Percentiles rank a stretch among this genome's conserved stretches.
Conservation (phyloP, 2,888 invertebrate genomes). For the Thereva nobilitata region DNA sequence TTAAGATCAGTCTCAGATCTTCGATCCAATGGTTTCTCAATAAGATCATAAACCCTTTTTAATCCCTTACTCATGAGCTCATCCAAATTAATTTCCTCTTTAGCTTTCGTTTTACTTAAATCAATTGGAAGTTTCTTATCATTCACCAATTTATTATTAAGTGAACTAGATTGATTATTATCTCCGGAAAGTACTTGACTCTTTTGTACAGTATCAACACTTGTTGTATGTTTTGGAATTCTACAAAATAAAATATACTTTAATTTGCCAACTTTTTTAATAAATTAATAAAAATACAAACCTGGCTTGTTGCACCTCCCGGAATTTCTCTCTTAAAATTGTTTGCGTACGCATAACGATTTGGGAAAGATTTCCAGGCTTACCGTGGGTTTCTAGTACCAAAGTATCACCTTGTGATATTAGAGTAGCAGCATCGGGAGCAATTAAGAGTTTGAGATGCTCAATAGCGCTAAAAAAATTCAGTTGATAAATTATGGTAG, state of each 20-base stretch:
- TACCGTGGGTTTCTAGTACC: conserved; percentile 69
- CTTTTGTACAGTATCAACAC: conserved; percentile 11
- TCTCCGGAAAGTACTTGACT: conserved; percentile 31
- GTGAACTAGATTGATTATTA: conserved; percentile 34
- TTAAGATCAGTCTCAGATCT: conserved; percentile 52
- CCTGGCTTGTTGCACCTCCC: conserved; percentile 57
- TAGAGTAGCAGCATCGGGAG: conserved; percentile 75
- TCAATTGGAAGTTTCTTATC: conserved; percentile 42
- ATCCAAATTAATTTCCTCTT: conserved; percentile 50
- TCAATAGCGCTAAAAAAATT: conserved; percentile 50
- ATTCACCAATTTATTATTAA: conserved; percentile 27
- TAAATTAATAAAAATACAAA: conserved; percentile 42
- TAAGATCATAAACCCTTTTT: conserved; percentile 55
- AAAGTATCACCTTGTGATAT: conserved; percentile 79
- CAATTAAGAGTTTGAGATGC: conserved; percentile 60
- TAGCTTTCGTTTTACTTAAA: conserved; percentile 34
- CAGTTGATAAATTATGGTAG: neutral
- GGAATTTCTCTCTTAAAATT: conserved; percentile 55
- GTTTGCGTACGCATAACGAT: conserved; percentile 56
- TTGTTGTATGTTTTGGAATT: conserved; percentile 25
- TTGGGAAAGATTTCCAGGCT: conserved; percentile 53
- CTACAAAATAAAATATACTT: conserved; percentile 19
- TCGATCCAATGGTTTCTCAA: conserved; percentile 54
- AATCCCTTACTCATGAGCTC: conserved; percentile 55
- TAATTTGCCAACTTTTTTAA: neutral